Conservation (phyloP, 2,113 vertebrate species). For the Buteo buteo region DNA sequence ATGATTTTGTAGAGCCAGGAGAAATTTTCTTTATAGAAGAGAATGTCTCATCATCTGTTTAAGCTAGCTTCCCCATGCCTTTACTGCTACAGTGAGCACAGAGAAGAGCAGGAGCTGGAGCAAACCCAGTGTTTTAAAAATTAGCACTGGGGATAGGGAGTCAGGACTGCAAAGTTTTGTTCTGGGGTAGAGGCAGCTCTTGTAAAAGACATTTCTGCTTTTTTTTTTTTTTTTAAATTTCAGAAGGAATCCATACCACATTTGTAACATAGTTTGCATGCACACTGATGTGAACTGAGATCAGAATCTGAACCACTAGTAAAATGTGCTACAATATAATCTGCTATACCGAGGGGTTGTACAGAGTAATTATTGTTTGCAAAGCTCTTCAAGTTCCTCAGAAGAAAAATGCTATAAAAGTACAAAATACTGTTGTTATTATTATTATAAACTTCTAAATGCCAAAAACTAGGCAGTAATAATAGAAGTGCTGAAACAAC, state of each 20-base stretch:
- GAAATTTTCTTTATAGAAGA: not conserved
- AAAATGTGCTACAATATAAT: constrained; percentile 20
- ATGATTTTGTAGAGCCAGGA: not conserved
- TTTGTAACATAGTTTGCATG: not conserved
- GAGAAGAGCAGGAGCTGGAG: not conserved
- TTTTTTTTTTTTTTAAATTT: not conserved
- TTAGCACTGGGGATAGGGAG: not conserved
- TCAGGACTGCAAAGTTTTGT: not conserved
- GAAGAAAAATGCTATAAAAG: constrained; percentile 62
- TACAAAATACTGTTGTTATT: constrained; percentile 54
- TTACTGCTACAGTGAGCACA: not conserved
- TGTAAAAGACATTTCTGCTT: not conserved
- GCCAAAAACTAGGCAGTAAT: constrained; percentile 60
- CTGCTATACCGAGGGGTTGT: not conserved
- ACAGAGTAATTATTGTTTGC: constrained; percentile 54
- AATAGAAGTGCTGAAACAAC: constrained; percentile 68
- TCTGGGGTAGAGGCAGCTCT: not conserved
- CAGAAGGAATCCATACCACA: not conserved
- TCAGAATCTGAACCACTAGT: not conserved
- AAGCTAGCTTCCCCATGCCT: not conserved
- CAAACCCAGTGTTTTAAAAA: not conserved
- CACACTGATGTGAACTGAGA: not conserved
- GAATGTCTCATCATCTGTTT: not conserved
- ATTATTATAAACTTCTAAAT: constrained; percentile 61
- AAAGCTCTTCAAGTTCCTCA: not conserved